phyloP scores from a whole-genome alignment of 2,113 vertebrate species.

The Trinectes maculatus region DNA sequence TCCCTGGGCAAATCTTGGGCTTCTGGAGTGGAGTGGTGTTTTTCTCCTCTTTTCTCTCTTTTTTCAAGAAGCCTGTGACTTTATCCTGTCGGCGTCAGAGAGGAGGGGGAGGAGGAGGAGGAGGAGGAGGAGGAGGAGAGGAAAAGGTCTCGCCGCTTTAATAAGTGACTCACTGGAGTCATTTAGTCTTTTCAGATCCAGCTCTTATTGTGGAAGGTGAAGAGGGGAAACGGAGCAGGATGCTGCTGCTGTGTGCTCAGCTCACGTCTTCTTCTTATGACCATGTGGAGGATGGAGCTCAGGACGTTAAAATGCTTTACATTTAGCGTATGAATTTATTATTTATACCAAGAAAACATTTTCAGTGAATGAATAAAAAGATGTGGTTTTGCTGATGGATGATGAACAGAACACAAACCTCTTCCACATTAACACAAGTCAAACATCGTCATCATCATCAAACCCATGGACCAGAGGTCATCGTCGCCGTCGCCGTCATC shows the following conservation, averaged over 20 bases:
- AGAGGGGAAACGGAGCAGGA: not conserved
- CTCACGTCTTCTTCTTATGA: too few relatives aligned
- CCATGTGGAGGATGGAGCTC: too few relatives aligned
- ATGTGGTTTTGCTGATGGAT: not conserved
- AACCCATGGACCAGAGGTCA: too few relatives aligned
- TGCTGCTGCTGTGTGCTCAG: too few relatives aligned
- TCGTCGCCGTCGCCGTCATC: too few relatives aligned
- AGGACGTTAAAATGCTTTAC: too few relatives aligned
- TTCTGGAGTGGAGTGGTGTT: slow-evolving; percentile 75
- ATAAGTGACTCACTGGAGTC: slow-evolving; percentile 26
- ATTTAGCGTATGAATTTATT: too few relatives aligned
- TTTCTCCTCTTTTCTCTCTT: slow-evolving; percentile 23
- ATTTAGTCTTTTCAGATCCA: slow-evolving; percentile 18
- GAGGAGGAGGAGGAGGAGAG: slow-evolving; percentile 9
- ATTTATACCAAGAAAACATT: not conserved
- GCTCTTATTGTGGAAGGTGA: slow-evolving; percentile 16
- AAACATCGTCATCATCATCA: too few relatives aligned
- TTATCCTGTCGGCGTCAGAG: slow-evolving; percentile 41
- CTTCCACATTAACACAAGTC: not conserved
- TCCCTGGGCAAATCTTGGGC: slow-evolving; percentile 80
- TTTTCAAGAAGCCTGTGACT: slow-evolving; percentile 71
- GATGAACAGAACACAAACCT: not conserved
- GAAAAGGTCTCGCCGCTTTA: slow-evolving; percentile 8
- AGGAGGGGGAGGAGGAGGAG: slow-evolving; percentile 9
- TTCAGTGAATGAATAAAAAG: too few relatives aligned